Conservation (phyloP, 2,113 vertebrate genomes). For the Dunckerocampus dactyliophorus region DNA sequence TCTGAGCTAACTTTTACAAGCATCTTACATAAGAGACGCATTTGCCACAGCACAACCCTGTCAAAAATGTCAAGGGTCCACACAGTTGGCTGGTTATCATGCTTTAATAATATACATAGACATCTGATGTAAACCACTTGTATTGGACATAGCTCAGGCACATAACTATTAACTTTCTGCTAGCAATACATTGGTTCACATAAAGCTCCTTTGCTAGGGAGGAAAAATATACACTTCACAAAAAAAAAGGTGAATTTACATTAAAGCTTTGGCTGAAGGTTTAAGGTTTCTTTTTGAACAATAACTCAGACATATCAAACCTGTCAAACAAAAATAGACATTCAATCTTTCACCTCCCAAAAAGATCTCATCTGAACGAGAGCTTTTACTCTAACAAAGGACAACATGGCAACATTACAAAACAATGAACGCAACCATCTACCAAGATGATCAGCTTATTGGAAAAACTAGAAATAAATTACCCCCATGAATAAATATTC, state of each 20-base stretch:
- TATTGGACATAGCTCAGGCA: conserved; percentile 78
- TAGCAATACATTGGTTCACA: conserved; percentile 57
- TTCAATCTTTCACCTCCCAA: conserved; percentile 27
- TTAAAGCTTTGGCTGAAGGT: conserved; percentile 73
- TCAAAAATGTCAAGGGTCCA: not conserved
- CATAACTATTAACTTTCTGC: conserved; percentile 58
- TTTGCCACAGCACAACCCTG: not conserved
- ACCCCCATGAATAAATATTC: conserved; percentile 46
- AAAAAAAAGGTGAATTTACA: conserved; percentile 53
- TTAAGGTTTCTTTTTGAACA: conserved; percentile 53
- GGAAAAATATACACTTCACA: conserved; percentile 26
- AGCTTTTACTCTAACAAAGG: conserved; percentile 21
- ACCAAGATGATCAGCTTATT: conserved; percentile 65
- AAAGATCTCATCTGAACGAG: conserved; percentile 25
- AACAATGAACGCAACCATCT: conserved; percentile 64
- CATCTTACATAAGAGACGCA: conserved; percentile 17
- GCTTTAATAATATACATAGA: conserved; percentile 74
- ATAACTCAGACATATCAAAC: conserved; percentile 27
- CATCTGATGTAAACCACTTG: conserved; percentile 66
- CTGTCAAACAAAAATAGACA: conserved; percentile 30
- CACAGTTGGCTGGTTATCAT: conserved; percentile 50
- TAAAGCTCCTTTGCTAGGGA: conserved; percentile 57
- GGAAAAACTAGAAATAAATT: conserved; percentile 45
- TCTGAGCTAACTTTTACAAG: not conserved
- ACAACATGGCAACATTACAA: conserved; percentile 40